Base-by-base conservation (phyloP, 2,888 invertebrate species). In the Odontomyia ornata region DNA sequence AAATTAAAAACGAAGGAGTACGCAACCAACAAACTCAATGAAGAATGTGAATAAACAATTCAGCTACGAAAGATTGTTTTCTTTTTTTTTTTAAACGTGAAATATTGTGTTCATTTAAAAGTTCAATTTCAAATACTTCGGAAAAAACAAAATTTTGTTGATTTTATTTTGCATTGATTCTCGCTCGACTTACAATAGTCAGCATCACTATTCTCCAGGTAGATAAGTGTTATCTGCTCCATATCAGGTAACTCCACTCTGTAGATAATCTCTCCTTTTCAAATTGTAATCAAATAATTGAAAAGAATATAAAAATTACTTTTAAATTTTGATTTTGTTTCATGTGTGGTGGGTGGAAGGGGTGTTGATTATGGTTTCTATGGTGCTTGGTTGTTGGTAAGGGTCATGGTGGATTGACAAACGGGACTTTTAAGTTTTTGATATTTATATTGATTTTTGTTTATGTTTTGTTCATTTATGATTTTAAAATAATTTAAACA, bases 141-240 rank as follows among this genome's bases (percentile, higher is more conserved):
- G 67, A 27, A 46, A n/a, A n/a, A 62, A 73, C 57, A 75, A 64
- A 64, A 25, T 64, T 69, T 47, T 67, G 43, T 76, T 25, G 79
- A 75, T 77, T 80, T 81, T 76, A 82, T 84, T 84, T 76, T 78
- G 77, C 76, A 56, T 67, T 36, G 73, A 76, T 60, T 76, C 71
- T 80, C 80, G 87, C 87, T 85, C 84, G 87, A 87, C 87, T 87
- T 87, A 87, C 87, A 85, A 87, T 87, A 87, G 87, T 87, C 87
- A 86, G 87, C 87, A 86, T 87, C 87, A 83, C 83, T 87, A 93
- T 94, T 93, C 92, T 94, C 94, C 93, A 94, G 93, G 93, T 94
- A 94, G 90, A 94, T 94, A 91, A 94, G 93, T 89, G 94, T 94
- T 89, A 94, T 93, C 92, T 94, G 94, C 92, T 94, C 94, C 94